Evolutionary conservation across 1,140 invertebrate species (phyloP), one percentile per base, ranked within the genome.

Genomic region (Pogonus chalceus): DNA sequence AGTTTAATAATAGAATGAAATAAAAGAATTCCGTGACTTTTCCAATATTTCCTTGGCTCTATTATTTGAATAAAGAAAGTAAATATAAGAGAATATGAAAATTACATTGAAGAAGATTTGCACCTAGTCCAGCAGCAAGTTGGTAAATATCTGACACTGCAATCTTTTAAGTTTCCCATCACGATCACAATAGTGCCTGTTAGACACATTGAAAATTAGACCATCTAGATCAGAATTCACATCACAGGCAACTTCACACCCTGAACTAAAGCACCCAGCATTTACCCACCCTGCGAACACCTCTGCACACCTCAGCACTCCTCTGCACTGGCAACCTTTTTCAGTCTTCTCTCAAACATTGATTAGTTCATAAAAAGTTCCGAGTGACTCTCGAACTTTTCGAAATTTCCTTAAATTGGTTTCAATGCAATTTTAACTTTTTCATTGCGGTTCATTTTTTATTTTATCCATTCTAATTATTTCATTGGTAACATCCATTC

Each of bases 341-440:
- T 37, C 56, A 52, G 57, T 59, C 7, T 43, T 43, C 18, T 48
- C 53, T 37, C 56, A 52, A 59, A 61, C 60, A 59, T 58, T 61
- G 60, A 61, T 61, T 61, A 61, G 60, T 61, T 61, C 54, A 54
- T 53, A 54, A 61, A 61, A 59, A 59, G 51, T 61, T 61, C 53
- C 56, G 37, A 59, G 58, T 59, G 56, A 59, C 58, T 58, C 60
- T 59, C 55, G 55, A 58, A 61, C 54, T 57, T 31, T 56, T 49
- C 54, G 52, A 58, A 55, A 61, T 61, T 57, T 57, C 51, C 53
- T 58, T 59, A 59, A 61, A 59, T 61, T 53, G 60, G 54, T 58
- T 56, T 56, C 56, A 54, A 53, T 61, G 58, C 56, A 61, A 61
- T 59, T 61, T 61, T 57, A 57, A 59, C 55, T 61, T 59, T 59